Percentiles rank a stretch among this genome's conserved stretches.
Conservation (phyloP, 2,113 vertebrate genomes). For the Crotophaga sulcirostris region DNA sequence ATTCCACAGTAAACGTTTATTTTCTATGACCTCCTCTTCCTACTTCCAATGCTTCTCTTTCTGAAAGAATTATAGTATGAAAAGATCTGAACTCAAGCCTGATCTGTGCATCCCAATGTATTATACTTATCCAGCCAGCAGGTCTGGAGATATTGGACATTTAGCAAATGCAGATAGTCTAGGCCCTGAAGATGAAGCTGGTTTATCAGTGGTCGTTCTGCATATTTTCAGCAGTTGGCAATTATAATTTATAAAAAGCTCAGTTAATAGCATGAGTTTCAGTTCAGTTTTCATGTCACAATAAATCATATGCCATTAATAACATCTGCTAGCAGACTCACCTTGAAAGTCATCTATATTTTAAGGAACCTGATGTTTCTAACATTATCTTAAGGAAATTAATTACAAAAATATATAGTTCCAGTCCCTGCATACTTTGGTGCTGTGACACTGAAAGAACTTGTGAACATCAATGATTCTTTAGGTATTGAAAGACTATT, state of each 20-base stretch:
- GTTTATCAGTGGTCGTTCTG: slow-evolving; percentile 51
- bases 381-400: slow-evolving; percentile 83
- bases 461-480: slow-evolving; percentile 44
- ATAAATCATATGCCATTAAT: slow-evolving; percentile 78
- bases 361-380: slow-evolving; percentile 75
- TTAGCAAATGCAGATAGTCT: not conserved
- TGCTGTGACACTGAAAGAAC: slow-evolving; percentile 50
- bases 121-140: not conserved
- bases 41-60: not conserved
- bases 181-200: not conserved
- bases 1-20: not conserved
- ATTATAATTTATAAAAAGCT: slow-evolving; percentile 74
- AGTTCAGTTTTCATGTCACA: slow-evolving; percentile 72
- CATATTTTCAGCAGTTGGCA: slow-evolving; percentile 66
- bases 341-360: slow-evolving; percentile 82
- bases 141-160: not conserved
- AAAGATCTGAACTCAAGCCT: not conserved
- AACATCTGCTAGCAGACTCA: slow-evolving; percentile 71
- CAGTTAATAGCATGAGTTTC: slow-evolving; percentile 69
- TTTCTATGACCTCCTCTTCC: not conserved
- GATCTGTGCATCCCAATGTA: not conserved
- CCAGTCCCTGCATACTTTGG: slow-evolving; percentile 36
- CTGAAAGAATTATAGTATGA: not conserved
- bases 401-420: slow-evolving; percentile 78
- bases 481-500: slow-evolving; percentile 8